Evolutionary conservation across 2,797 vertebrate species (phyloP).

Genomic region (Ispidina lecontei): DNA sequence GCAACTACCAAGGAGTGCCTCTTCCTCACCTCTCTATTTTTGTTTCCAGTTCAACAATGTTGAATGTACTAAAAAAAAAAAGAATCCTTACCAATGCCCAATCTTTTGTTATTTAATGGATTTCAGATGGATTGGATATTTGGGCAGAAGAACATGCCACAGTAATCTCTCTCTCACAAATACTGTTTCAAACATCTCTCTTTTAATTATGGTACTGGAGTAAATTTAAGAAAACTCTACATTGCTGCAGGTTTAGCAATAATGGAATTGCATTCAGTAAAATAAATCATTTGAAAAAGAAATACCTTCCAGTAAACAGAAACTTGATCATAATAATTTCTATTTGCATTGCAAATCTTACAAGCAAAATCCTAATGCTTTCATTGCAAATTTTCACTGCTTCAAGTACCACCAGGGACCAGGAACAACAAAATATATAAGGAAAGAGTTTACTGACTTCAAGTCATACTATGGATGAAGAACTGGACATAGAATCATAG

Average conservation of each 20-base stretch:
- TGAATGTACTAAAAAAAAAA: background rate
- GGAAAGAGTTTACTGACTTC: background rate
- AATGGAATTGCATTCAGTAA: background rate
- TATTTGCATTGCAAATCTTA: constrained; percentile 49
- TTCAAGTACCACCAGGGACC: background rate
- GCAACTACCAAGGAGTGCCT: background rate
- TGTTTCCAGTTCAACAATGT: background rate
- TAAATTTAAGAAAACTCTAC: background rate
- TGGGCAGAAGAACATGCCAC: background rate
- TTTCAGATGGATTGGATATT: background rate
- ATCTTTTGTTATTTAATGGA: background rate
- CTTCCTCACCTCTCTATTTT: background rate
- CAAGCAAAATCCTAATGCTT: background rate
- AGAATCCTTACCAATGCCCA: background rate
- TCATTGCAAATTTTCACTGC: background rate
- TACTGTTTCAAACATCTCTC: background rate
- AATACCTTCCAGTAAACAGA: constrained; percentile 4
- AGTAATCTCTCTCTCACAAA: background rate
- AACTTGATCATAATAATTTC: constrained; percentile 11
- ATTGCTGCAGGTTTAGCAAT: constrained; percentile 12
- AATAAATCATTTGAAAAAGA: background rate
- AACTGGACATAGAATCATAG: background rate
- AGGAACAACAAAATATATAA: background rate
- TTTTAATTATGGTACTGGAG: constrained; percentile 4
- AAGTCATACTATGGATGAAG: background rate